These are phyloP conservation scores for human DNA, from an alignment of 2,113 vertebrate species.

Conservation along the genomic window DNA sequence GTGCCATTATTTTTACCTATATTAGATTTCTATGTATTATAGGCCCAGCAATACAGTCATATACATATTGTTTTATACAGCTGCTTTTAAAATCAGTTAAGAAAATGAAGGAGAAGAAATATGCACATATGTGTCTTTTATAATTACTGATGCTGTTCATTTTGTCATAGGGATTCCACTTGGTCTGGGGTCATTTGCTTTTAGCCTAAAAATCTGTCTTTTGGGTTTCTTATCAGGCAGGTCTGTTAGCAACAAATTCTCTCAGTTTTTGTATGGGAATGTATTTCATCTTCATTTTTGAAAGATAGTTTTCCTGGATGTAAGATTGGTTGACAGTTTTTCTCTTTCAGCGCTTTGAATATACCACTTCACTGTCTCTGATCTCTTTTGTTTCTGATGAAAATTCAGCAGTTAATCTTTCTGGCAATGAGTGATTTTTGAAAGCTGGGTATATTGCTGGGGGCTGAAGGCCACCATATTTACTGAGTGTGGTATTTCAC, in stretches of 20 bases:
- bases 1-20: neutral
- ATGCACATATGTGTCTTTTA: neutral
- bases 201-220: neutral
- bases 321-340: neutral
- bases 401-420: neutral
- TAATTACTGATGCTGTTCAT: neutral
- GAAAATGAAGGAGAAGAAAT: neutral
- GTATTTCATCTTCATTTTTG: neutral
- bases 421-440: neutral
- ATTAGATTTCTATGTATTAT: neutral
- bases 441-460: neutral
- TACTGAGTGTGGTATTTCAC: neutral
- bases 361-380: neutral
- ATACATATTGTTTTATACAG: neutral
- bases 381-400: neutral
- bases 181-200: neutral
- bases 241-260: neutral
- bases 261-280: neutral
- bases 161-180: neutral
- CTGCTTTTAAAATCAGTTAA: neutral
- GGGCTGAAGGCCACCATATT: neutral
- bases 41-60: neutral
- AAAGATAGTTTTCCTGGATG: neutral
- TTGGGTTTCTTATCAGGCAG: neutral
- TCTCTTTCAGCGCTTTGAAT: neutral